Evolutionary conservation across 2,797 vertebrate species (phyloP).

Genomic region (Acanthis flammea): DNA sequence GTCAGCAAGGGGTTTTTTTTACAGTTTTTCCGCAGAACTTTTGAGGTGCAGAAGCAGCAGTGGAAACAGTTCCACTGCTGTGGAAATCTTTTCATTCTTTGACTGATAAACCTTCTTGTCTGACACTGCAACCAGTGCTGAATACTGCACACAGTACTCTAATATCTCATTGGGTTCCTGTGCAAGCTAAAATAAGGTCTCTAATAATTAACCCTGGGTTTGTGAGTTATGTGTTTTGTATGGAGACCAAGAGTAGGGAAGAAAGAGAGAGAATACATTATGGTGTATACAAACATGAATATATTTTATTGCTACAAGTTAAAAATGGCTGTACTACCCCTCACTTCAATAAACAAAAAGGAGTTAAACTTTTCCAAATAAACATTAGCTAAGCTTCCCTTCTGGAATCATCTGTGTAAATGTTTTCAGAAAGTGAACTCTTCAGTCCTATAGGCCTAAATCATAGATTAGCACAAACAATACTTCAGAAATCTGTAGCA

Average conservation of each 20-base stretch:
- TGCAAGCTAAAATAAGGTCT: background rate
- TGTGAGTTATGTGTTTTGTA: background rate
- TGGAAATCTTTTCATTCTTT: background rate
- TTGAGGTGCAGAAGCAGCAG: background rate
- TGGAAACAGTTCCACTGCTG: background rate
- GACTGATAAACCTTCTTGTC: background rate
- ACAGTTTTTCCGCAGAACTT: conserved; percentile 1
- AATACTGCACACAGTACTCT: background rate
- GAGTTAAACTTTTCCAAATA: background rate
- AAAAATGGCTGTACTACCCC: background rate
- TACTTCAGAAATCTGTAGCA: background rate
- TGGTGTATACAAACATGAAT: background rate
- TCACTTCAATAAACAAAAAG: background rate
- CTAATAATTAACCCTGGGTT: background rate
- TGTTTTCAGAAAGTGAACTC: background rate
- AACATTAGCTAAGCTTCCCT: background rate
- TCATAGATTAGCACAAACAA: background rate
- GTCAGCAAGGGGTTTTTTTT: conserved; percentile 1
- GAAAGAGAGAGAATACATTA: background rate
- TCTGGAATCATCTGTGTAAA: background rate
- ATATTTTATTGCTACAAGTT: background rate
- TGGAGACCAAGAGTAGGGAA: background rate
- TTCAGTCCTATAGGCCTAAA: background rate
- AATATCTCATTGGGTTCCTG: background rate
- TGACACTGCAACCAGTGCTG: background rate